Percentiles rank a stretch among this genome's conserved stretches.
These are phyloP conservation scores for Aelia acuminata DNA, from an alignment of 2,888 invertebrate genomes.

Conservation along the genomic window DNA sequence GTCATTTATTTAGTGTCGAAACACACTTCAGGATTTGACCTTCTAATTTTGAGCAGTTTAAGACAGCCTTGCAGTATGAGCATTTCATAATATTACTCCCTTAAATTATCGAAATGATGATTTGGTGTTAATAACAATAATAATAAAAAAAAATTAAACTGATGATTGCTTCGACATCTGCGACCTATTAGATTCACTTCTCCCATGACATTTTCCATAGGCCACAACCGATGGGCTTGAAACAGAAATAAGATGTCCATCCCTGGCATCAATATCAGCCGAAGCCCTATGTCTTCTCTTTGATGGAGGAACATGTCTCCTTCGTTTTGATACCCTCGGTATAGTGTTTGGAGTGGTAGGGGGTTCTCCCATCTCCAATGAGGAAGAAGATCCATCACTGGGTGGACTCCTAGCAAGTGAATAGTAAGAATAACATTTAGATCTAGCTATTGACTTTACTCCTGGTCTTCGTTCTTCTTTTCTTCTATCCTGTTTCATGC, in stretches of 20 bases:
- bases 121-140: slow-evolving; percentile 44
- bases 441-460: slow-evolving; percentile 65
- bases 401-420: slow-evolving; percentile 68
- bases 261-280: slow-evolving; percentile 64
- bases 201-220: slow-evolving; percentile 63
- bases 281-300: slow-evolving; percentile 65
- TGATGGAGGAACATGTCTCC: slow-evolving; percentile 65
- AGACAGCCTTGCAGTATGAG: slow-evolving; percentile 58
- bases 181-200: slow-evolving; percentile 60
- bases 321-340: slow-evolving; percentile 67
- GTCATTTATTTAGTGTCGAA: slow-evolving; percentile 30
- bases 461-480: slow-evolving; percentile 58
- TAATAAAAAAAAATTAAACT: slow-evolving; percentile 60
- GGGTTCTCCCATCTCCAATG: slow-evolving; percentile 66
- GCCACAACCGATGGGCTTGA: slow-evolving; percentile 66
- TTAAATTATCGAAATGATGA: not conserved
- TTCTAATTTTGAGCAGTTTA: slow-evolving; percentile 57
- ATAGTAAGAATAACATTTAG: slow-evolving; percentile 68
- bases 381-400: slow-evolving; percentile 68
- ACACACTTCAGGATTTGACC: slow-evolving; percentile 38
- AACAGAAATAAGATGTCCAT: slow-evolving; percentile 65
- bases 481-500: slow-evolving; percentile 58
- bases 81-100: slow-evolving; percentile 48
- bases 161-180: slow-evolving; percentile 66
- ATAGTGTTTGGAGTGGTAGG: slow-evolving; percentile 67